Evolutionary conservation across 2,113 vertebrate species (phyloP).

Genomic region (Oryctolagus cuniculus): DNA sequence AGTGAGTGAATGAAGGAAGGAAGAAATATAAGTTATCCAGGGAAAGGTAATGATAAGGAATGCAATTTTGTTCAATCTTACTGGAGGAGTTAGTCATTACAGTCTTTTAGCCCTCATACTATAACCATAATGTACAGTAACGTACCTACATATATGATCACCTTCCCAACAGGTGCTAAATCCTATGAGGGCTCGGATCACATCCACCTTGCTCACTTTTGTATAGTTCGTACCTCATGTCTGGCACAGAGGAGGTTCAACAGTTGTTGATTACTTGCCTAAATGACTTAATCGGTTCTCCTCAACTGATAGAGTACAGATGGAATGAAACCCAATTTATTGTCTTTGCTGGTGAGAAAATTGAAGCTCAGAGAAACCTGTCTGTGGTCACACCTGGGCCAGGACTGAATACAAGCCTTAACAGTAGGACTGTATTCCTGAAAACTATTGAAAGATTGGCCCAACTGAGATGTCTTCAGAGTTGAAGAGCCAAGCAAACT

Average conservation of each 20-base stretch:
- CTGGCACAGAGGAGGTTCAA: background rate
- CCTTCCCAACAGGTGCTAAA: background rate
- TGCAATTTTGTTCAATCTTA: background rate
- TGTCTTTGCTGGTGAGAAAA: slow-evolving; percentile 6
- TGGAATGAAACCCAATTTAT: background rate
- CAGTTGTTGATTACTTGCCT: background rate
- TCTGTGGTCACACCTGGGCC: background rate
- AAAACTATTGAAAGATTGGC: slow-evolving; percentile 60
- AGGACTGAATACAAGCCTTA: slow-evolving; percentile 5
- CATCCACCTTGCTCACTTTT: background rate
- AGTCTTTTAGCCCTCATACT: background rate
- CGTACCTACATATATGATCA: background rate
- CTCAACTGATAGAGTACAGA: background rate
- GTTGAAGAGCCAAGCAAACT: slow-evolving; percentile 13
- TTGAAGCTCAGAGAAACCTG: background rate
- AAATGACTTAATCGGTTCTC: background rate
- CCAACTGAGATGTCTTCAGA: slow-evolving; percentile 45
- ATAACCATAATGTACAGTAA: background rate
- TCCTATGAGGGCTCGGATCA: background rate
- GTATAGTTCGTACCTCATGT: background rate
- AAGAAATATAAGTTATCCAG: background rate
- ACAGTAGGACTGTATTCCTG: slow-evolving; percentile 11
- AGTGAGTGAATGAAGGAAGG: background rate
- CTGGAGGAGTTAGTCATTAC: background rate
- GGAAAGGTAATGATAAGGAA: background rate